These are phyloP conservation scores for Cynopterus brachyotis DNA, from an alignment of 2,113 vertebrate species.

Conservation along the genomic window DNA sequence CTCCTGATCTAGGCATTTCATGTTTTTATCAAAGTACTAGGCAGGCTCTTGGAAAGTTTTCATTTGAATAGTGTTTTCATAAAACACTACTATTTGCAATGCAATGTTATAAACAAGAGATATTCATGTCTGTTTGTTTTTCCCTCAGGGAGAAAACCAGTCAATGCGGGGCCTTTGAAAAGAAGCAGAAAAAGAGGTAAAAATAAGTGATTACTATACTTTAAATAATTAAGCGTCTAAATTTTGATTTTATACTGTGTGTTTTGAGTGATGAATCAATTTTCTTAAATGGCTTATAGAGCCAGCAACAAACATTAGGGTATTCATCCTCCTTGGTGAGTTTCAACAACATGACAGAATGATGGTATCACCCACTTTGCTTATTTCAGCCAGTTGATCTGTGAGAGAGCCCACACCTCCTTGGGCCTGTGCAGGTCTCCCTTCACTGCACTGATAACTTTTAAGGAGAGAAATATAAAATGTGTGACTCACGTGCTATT, in stretches of 20 bases:
- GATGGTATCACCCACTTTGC: rapidly evolving
- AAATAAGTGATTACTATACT: background rate
- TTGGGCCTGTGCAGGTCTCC: background rate
- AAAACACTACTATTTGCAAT: background rate
- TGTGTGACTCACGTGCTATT: background rate
- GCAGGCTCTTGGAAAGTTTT: background rate
- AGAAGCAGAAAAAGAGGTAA: conserved; percentile 54
- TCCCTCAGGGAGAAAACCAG: background rate
- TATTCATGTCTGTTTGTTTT: background rate
- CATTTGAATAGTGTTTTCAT: background rate
- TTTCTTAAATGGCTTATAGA: background rate
- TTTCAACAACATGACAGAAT: background rate
- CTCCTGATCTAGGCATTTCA: background rate
- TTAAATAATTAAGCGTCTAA: background rate
- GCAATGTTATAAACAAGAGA: background rate
- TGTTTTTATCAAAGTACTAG: background rate
- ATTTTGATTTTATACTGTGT: background rate
- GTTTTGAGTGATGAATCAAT: background rate
- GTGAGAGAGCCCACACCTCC: background rate
- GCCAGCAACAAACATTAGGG: background rate
- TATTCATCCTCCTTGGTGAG: background rate
- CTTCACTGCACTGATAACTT: background rate
- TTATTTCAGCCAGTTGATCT: background rate
- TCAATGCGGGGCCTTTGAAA: background rate
- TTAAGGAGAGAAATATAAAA: background rate